Percentiles rank a stretch among this genome's conserved stretches.
These are phyloP conservation scores for Furcifer pardalis DNA, from an alignment of 2,797 vertebrate genomes.

Conservation along the genomic window DNA sequence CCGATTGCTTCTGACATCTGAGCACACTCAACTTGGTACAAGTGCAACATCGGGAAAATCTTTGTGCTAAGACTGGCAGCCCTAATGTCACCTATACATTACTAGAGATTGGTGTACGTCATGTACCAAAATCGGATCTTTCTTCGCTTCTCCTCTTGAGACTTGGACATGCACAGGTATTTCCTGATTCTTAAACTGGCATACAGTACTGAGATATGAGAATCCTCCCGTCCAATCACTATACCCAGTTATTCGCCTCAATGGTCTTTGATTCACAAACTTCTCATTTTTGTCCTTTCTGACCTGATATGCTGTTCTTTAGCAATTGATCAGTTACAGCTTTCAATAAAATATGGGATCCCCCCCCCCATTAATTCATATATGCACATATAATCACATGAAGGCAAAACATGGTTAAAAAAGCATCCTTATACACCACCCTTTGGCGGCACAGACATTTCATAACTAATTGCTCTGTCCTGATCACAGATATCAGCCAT, in stretches of 20 bases:
- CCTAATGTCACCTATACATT: no score
- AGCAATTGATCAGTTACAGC: background rate
- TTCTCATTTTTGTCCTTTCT: background rate
- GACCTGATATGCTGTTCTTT: background rate
- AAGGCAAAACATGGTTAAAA: conserved; percentile 31
- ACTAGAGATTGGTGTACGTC: no score
- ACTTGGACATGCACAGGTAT: no score
- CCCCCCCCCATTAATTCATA: background rate
- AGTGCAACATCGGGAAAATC: no score
- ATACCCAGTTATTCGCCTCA: background rate
- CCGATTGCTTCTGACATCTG: no score
- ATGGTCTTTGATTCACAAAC: background rate
- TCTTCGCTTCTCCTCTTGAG: no score
- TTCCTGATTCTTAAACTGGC: no score
- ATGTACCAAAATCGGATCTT: no score
- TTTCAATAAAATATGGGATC: conserved; percentile 1
- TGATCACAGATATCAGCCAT: conserved; percentile 65
- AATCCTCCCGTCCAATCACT: background rate
- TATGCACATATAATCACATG: background rate
- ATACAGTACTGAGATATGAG: no score
- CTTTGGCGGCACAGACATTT: conserved; percentile 37
- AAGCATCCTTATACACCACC: conserved; percentile 41
- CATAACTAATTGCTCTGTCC: conserved; percentile 55
- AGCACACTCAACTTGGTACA: no score
- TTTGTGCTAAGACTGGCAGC: no score